Evolutionary conservation across 2,113 vertebrate species (phyloP).

Genomic region (Alouatta palliata): DNA sequence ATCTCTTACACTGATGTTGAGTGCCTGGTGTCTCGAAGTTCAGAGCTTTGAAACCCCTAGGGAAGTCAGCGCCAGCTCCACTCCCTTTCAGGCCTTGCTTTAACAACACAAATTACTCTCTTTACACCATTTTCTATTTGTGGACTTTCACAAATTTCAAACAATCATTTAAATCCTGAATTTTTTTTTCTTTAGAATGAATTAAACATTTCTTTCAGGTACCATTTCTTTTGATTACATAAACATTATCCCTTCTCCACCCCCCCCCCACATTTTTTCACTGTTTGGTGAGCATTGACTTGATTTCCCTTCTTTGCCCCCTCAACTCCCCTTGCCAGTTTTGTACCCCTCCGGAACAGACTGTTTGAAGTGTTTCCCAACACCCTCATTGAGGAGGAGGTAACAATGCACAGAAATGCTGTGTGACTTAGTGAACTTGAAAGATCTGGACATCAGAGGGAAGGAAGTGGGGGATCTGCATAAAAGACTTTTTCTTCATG

Average conservation of each 20-base stretch:
- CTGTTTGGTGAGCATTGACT: conserved; percentile 44
- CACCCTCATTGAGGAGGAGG: conserved; percentile 49
- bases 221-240: background rate
- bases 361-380: conserved; percentile 68
- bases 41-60: background rate
- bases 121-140: background rate
- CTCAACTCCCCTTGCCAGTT: background rate
- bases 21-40: background rate
- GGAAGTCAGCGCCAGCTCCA: background rate
- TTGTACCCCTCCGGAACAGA: background rate
- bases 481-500: conserved; percentile 66
- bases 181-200: background rate
- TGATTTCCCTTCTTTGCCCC: conserved; percentile 43
- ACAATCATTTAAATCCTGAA: background rate
- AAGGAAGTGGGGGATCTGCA: conserved; percentile 69
- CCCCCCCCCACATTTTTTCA: background rate
- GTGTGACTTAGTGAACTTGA: conserved; percentile 54
- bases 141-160: background rate
- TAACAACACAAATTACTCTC: background rate
- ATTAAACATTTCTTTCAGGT: conserved; percentile 4
- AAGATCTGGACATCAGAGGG: conserved; percentile 70
- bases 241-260: background rate
- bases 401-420: conserved; percentile 53
- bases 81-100: conserved; percentile 7
- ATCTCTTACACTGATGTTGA: background rate